Evolutionary conservation across 2,888 invertebrate genomes (phyloP).

Genomic region (Erebia aethiops): DNA sequence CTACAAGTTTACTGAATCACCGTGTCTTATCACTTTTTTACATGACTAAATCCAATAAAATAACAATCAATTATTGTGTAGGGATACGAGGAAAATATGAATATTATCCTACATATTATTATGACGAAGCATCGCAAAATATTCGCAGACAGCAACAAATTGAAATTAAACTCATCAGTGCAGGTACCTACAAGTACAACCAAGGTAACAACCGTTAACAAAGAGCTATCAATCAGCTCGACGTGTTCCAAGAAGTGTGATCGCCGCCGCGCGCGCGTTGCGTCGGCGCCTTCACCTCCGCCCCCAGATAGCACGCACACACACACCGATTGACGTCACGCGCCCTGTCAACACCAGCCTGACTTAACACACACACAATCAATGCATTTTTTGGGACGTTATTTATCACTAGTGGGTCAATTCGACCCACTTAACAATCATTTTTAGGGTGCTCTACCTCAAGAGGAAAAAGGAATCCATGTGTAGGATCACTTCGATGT

Average conservation of each 20-base stretch:
- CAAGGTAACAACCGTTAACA: constrained; percentile 51
- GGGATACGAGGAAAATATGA: too few relatives aligned
- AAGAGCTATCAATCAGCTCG: constrained; percentile 71
- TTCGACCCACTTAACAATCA: neutral
- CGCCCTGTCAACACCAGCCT: constrained; percentile 25
- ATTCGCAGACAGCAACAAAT: neutral
- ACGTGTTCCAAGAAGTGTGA: constrained; percentile 57
- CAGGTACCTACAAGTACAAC: constrained; percentile 26
- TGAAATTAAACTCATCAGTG: neutral
- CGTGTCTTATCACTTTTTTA: too few relatives aligned
- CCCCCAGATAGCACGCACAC: constrained; percentile 59
- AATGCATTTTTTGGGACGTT: neutral
- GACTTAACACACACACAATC: neutral
- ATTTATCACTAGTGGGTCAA: neutral
- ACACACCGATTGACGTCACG: constrained; percentile 37
- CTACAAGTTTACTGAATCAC: too few relatives aligned
- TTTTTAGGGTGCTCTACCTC: too few relatives aligned
- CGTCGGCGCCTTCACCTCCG: constrained; percentile 71
- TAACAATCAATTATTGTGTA: too few relatives aligned
- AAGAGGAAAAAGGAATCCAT: too few relatives aligned
- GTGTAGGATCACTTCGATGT: too few relatives aligned
- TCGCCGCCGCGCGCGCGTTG: constrained; percentile 64
- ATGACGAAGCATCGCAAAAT: neutral
- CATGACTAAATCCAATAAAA: too few relatives aligned
- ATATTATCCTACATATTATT: neutral